Conservation (phyloP, 2,888 invertebrate genomes). For the Drosophila paracracens region DNA sequence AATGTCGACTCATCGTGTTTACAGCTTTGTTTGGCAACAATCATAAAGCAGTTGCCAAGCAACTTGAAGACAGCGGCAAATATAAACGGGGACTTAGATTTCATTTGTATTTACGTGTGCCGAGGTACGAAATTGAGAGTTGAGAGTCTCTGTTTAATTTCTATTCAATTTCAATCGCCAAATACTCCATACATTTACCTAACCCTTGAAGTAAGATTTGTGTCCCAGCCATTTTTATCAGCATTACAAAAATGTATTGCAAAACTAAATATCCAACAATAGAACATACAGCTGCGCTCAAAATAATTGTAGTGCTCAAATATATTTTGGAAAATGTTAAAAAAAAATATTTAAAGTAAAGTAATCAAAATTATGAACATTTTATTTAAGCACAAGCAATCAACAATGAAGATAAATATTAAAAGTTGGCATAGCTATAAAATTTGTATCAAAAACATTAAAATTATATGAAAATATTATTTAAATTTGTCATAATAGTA, state of each 20-base stretch:
- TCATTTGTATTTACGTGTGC: neutral
- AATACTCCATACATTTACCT: neutral
- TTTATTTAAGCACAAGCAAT: neutral
- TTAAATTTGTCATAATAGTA: neutral
- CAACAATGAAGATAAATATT: neutral
- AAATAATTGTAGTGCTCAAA: neutral
- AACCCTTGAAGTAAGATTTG: neutral
- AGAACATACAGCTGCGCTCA: neutral
- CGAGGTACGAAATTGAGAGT: neutral
- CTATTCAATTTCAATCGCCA: neutral
- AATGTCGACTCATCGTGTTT: constrained; percentile 40
- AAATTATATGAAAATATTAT: neutral
- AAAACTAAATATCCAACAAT: constrained; percentile 6
- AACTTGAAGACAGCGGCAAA: constrained; percentile 8
- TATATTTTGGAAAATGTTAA: neutral
- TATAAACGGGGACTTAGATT: constrained; percentile 6
- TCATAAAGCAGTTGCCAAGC: constrained; percentile 14
- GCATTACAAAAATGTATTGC: constrained; percentile 6
- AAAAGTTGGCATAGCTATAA: neutral
- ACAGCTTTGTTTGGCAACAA: constrained; percentile 18
- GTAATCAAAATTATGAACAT: neutral
- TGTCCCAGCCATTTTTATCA: neutral
- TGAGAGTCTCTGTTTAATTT: neutral
- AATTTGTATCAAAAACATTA: neutral
- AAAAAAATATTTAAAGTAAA: neutral